Percentiles rank a stretch among this genome's conserved stretches.
Evolutionary conservation across 2,888 invertebrate species (phyloP).

Genomic region (Tetrapedia diversipes): DNA sequence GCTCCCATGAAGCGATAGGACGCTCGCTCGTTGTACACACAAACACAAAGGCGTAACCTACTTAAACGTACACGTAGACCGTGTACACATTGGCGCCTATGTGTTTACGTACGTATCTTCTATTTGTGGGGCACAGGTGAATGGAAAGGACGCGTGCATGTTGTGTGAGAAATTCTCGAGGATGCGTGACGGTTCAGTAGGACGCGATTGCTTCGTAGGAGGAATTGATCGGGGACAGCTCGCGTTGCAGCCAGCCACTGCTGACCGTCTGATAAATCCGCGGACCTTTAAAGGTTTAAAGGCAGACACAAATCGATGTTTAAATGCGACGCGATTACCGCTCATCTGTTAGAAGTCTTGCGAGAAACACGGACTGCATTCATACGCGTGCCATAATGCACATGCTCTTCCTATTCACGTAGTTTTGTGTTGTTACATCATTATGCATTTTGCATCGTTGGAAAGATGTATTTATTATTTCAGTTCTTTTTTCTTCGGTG

Average conservation of each 20-base stretch:
- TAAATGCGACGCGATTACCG: conserved; percentile 38
- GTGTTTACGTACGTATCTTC: not conserved
- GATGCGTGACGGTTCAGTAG: conserved; percentile 27
- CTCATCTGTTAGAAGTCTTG: conserved; percentile 8
- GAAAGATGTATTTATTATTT: not conserved
- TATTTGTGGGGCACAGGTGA: conserved; percentile 39
- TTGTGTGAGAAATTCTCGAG: conserved; percentile 18
- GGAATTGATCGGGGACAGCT: conserved; percentile 34
- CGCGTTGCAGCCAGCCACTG: not conserved
- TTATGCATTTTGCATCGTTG: not conserved
- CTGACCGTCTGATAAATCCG: conserved; percentile 11
- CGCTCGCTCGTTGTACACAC: not conserved
- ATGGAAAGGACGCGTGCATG: conserved; percentile 22
- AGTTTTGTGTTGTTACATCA: not conserved
- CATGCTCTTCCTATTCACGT: not conserved
- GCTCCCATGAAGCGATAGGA: not conserved
- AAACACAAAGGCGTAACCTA: conserved; percentile 48
- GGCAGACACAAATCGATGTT: conserved; percentile 31
- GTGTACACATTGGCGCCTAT: conserved; percentile 2
- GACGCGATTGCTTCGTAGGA: conserved; percentile 22
- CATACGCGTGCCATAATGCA: not conserved
- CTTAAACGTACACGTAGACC: not conserved
- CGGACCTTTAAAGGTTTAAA: conserved; percentile 40
- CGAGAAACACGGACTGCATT: not conserved
- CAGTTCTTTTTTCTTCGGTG: too few species aligned